Evolutionary conservation across 2,797 vertebrate species (phyloP).

Genomic region (Enteromius afrohamiltoni): DNA sequence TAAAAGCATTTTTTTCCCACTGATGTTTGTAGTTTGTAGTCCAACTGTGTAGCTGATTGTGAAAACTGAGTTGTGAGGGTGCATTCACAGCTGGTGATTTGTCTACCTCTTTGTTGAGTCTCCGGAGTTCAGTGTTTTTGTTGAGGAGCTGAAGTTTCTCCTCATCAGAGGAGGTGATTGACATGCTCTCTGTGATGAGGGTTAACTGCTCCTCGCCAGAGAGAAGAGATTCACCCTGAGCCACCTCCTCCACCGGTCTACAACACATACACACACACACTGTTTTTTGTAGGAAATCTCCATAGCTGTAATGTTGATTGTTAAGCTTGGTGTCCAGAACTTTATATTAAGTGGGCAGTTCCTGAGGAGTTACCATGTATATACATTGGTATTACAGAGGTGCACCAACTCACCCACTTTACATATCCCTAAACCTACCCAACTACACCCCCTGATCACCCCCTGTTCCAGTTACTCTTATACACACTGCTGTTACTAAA

Average conservation of each 20-base stretch:
- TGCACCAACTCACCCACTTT: too few relatives aligned
- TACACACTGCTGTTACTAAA: too few relatives aligned
- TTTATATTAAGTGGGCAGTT: too few relatives aligned
- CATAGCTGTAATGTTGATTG: background rate
- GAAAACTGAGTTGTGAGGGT: background rate
- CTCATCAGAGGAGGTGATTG: conserved; percentile 80
- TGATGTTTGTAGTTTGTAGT: background rate
- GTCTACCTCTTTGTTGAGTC: conserved; percentile 82
- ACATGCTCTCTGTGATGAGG: conserved; percentile 82
- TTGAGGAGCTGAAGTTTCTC: conserved; percentile 84
- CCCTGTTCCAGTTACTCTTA: too few relatives aligned
- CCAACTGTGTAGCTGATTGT: background rate
- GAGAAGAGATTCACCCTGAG: conserved; percentile 63
- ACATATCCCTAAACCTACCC: too few relatives aligned
- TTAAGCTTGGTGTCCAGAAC: too few relatives aligned
- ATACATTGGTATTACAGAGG: too few relatives aligned
- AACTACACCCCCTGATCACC: too few relatives aligned
- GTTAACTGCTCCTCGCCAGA: conserved; percentile 77
- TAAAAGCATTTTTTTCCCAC: background rate
- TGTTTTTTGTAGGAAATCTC: background rate
- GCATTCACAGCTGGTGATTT: background rate
- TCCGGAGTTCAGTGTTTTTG: conserved; percentile 83
- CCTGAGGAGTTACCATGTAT: too few relatives aligned
- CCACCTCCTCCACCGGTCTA: conserved; percentile 56
- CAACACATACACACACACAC: background rate